Evolutionary conservation across 2,113 vertebrate genomes (phyloP).

Genomic region (Callipepla squamata): DNA sequence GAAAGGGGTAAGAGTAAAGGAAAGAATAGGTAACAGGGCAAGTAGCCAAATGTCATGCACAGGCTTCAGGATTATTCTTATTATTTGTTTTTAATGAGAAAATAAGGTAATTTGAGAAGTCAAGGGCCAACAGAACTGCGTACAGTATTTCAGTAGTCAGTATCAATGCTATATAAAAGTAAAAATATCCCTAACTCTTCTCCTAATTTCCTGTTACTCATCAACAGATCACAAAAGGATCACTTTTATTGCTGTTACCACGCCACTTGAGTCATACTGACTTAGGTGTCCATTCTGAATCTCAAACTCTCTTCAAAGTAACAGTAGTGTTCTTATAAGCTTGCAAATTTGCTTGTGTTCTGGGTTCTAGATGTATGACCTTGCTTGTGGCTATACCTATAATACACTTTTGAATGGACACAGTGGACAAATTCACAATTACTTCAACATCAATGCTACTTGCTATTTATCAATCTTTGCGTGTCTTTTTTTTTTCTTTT

Average conservation of each 20-base stretch:
- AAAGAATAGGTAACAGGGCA: background rate
- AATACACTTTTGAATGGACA: background rate
- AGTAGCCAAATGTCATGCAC: background rate
- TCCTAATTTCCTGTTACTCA: background rate
- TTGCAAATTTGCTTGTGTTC: background rate
- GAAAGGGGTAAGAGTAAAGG: background rate
- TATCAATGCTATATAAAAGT: background rate
- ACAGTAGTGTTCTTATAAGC: background rate
- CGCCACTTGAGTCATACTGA: background rate
- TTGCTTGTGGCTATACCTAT: background rate
- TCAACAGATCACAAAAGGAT: background rate
- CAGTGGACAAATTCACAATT: background rate
- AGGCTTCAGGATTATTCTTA: background rate
- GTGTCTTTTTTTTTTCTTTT: background rate
- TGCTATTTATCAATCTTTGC: background rate
- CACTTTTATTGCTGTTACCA: background rate
- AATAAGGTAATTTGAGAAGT: background rate
- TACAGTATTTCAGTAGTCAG: background rate
- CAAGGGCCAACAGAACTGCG: background rate
- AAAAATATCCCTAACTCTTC: background rate
- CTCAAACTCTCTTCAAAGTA: background rate
- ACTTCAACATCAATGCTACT: accelerated
- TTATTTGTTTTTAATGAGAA: background rate
- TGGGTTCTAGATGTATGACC: background rate
- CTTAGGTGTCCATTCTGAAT: background rate